Percentiles rank a stretch among this genome's conserved stretches.
Evolutionary conservation across 1,140 invertebrate genomes (phyloP).

Genomic region (Caenorhabditis elegans): DNA sequence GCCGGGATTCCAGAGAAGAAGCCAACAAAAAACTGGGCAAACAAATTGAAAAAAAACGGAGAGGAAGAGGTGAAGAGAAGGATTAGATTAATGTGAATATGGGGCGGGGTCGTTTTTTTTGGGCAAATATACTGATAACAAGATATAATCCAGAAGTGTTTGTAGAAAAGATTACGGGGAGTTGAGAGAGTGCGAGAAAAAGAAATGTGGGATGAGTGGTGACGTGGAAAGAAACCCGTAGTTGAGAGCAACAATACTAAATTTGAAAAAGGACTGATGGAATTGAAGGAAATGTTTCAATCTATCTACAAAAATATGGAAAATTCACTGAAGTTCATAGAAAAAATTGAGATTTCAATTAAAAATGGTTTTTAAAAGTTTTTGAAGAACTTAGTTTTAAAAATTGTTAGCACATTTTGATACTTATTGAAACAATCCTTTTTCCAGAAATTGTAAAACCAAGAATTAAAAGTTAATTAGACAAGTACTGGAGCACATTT

Average conservation of each 20-base stretch:
- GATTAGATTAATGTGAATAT: not conserved
- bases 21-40: not conserved
- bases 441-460: too few species aligned
- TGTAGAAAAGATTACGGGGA: not conserved
- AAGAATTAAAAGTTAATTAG: not conserved
- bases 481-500: not conserved
- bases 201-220: not conserved
- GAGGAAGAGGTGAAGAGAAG: not conserved
- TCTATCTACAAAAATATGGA: too few species aligned
- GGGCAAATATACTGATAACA: not conserved
- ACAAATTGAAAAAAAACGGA: not conserved
- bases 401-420: too few species aligned
- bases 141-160: not conserved
- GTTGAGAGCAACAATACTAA: not conserved
- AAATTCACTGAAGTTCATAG: too few species aligned
- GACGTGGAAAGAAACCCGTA: slow-evolving; percentile 18
- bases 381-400: too few species aligned
- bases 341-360: too few species aligned
- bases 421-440: too few species aligned
- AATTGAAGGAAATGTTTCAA: too few species aligned
- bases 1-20: not conserved
- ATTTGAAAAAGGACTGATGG: not conserved
- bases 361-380: too few species aligned
- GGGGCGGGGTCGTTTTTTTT: not conserved
- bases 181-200: not conserved